These are phyloP conservation scores for Ariopsis seemanni DNA, from an alignment of 2,113 vertebrate species.

Conservation along the genomic window DNA sequence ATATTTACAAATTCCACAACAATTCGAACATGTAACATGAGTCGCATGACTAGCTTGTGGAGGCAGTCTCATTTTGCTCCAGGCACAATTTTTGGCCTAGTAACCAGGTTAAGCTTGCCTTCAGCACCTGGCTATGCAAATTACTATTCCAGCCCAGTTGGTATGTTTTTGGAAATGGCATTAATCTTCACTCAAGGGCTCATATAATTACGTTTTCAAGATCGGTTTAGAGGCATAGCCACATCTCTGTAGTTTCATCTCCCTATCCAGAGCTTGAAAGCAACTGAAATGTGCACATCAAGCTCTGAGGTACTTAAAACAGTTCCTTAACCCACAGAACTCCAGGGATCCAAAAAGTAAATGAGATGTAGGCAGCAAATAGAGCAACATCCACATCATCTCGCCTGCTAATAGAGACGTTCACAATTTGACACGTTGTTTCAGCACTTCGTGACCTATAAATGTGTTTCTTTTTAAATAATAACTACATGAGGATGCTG, in stretches of 20 bases:
- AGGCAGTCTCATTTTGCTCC: constrained; percentile 45
- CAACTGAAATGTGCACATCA: constrained; percentile 57
- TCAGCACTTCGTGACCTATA: constrained; percentile 59
- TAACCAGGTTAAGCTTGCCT: constrained; percentile 21
- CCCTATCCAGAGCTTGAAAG: neutral
- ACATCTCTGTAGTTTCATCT: neutral
- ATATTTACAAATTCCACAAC: constrained; percentile 63
- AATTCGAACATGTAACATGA: constrained; percentile 60
- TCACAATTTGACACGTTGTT: constrained; percentile 61
- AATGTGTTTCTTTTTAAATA: constrained; percentile 61
- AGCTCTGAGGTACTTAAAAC: constrained; percentile 75
- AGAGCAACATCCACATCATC: constrained; percentile 29
- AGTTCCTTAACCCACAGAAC: constrained; percentile 69
- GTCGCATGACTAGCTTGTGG: constrained; percentile 41
- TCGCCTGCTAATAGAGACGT: constrained; percentile 59
- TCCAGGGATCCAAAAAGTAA: constrained; percentile 62
- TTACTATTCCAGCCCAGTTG: neutral
- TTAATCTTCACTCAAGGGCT: constrained; percentile 32
- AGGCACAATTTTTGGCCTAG: constrained; percentile 30
- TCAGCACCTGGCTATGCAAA: constrained; percentile 20
- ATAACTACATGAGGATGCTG: constrained; percentile 62
- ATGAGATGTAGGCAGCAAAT: neutral
- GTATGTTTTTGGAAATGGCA: constrained; percentile 11
- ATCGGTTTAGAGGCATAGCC: neutral
- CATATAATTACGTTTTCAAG: neutral